Conservation (phyloP, 2,888 invertebrate species). For the Linnaemya vulpina region DNA sequence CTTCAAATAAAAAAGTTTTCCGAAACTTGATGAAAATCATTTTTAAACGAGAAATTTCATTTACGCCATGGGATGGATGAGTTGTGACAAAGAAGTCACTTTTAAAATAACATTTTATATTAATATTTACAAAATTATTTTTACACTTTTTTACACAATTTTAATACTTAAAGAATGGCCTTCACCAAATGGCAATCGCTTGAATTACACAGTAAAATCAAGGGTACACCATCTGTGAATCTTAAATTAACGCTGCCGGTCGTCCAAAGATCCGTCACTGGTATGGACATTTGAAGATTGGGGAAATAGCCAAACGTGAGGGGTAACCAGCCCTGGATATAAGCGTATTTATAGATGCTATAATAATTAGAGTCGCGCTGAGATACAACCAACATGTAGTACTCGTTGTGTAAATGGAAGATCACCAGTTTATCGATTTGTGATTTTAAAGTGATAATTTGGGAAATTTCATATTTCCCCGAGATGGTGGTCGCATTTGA, state of each 20-base stretch:
- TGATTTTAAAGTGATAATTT: conserved; percentile 77
- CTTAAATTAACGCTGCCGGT: neutral
- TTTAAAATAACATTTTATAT: neutral
- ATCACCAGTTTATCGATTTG: conserved; percentile 76
- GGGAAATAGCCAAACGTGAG: conserved; percentile 77
- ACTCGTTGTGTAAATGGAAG: conserved; percentile 74
- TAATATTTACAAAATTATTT: conserved; percentile 49
- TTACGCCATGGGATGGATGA: too few species aligned
- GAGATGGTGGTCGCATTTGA: neutral
- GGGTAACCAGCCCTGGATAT: conserved; percentile 79
- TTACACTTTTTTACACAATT: conserved; percentile 9
- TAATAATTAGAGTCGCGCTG: conserved; percentile 75
- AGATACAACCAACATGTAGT: conserved; percentile 76
- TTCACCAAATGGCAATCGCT: conserved; percentile 62
- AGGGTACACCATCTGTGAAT: conserved; percentile 38
- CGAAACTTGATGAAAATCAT: too few species aligned
- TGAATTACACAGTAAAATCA: conserved; percentile 58
- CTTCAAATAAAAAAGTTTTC: too few species aligned
- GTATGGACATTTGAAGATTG: conserved; percentile 76
- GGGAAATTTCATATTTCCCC: conserved; percentile 74
- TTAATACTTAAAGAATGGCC: conserved; percentile 51
- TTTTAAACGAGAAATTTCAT: too few species aligned
- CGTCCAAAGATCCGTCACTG: conserved; percentile 69
- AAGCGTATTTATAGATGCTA: conserved; percentile 77
- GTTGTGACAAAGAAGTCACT: too few species aligned